phyloP scores from a whole-genome alignment of 2,888 invertebrate species.

The Myopa tessellatipennis region DNA sequence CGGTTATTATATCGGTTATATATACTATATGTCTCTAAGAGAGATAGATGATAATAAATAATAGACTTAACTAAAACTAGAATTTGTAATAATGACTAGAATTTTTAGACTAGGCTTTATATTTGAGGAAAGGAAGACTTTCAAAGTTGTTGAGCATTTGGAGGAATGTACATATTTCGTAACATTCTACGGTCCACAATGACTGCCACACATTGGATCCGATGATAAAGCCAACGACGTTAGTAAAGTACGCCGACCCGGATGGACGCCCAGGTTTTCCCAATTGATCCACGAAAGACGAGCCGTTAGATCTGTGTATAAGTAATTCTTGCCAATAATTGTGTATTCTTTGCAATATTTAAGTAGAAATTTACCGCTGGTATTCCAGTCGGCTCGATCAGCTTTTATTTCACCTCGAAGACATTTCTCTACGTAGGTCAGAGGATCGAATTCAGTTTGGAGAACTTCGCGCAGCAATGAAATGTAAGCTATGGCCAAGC shows the following conservation, averaged over 20 bases:
- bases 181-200: conserved; percentile 51
- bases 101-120: background rate
- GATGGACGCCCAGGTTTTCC: conserved; percentile 96
- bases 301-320: conserved; percentile 86
- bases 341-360: background rate
- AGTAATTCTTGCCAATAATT: background rate
- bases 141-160: background rate
- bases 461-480: conserved; percentile 90
- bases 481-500: conserved; percentile 97
- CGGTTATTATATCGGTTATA: too few relatives aligned
- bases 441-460: conserved; percentile 88
- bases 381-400: conserved; percentile 93
- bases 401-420: conserved; percentile 90
- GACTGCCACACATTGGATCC: conserved; percentile 70
- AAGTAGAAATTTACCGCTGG: conserved; percentile 79
- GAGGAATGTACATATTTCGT: background rate
- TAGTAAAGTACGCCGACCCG: conserved; percentile 84
- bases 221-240: conserved; percentile 84
- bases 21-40: too few relatives aligned
- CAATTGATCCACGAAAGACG: conserved; percentile 98
- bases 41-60: too few relatives aligned
- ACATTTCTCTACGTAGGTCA: conserved; percentile 93
- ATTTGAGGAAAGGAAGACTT: conserved; percentile 6
- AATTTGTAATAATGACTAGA: background rate
- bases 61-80: background rate